These are phyloP conservation scores for Sternotherus odoratus DNA, from an alignment of 2,797 vertebrate species.

Conservation along the genomic window DNA sequence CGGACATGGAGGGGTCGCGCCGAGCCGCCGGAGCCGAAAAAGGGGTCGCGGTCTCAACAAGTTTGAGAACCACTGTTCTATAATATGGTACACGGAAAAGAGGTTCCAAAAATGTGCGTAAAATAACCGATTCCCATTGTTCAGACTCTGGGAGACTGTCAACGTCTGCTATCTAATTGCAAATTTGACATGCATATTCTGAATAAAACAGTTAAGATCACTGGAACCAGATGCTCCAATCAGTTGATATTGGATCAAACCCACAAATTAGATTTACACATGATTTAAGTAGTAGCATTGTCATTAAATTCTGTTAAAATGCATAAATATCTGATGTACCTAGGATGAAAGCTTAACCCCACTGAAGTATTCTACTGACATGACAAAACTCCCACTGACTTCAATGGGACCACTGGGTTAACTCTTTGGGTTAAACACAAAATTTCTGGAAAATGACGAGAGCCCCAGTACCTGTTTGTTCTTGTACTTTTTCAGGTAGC, in stretches of 20 bases:
- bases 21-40: too few species aligned
- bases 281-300: neutral
- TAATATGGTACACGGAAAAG: neutral
- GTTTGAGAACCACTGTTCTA: too few species aligned
- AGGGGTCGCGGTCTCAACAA: too few species aligned
- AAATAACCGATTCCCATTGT: neutral
- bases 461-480: conserved; percentile 92
- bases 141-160: neutral
- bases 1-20: too few species aligned
- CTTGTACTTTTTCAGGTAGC: conserved; percentile 98
- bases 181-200: neutral
- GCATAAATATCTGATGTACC: neutral
- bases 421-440: neutral
- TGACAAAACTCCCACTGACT: neutral
- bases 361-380: neutral
- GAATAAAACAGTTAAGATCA: neutral
- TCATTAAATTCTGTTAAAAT: neutral
- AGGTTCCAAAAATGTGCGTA: neutral
- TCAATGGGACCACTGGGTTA: neutral
- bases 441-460: neutral
- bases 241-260: conserved; percentile 26
- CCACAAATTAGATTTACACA: neutral
- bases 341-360: neutral
- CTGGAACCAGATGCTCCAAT: neutral
- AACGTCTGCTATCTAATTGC: neutral